Conservation (phyloP, 1,140 invertebrate genomes). For the Scaptomyza pallida region DNA sequence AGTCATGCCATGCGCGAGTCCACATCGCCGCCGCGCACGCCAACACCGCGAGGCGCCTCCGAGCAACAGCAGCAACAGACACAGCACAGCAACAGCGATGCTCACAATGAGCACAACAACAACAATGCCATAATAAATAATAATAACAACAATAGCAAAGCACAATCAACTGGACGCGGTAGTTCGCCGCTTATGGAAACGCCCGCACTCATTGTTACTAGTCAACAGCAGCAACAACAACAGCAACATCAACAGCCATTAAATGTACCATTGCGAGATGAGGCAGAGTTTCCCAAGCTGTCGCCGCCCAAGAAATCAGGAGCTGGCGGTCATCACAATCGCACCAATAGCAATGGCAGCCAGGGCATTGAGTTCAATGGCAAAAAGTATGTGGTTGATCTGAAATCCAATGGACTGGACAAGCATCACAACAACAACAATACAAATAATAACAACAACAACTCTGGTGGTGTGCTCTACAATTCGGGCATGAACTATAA, state of each 20-base stretch:
- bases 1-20: slow-evolving; percentile 95
- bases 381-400: slow-evolving; percentile 68
- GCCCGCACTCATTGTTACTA: slow-evolving; percentile 81
- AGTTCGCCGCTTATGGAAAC: slow-evolving; percentile 84
- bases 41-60: slow-evolving; percentile 84
- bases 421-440: slow-evolving; percentile 55
- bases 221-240: slow-evolving; percentile 75
- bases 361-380: slow-evolving; percentile 61
- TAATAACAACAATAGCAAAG: slow-evolving; percentile 66
- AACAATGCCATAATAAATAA: slow-evolving; percentile 62
- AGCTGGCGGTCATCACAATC: slow-evolving; percentile 60
- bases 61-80: slow-evolving; percentile 59
- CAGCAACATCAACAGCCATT: slow-evolving; percentile 65
- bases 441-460: slow-evolving; percentile 50
- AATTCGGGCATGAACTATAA: slow-evolving; percentile 82
- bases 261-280: slow-evolving; percentile 76
- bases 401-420: slow-evolving; percentile 65
- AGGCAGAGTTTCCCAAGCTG: slow-evolving; percentile 81
- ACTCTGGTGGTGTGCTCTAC: slow-evolving; percentile 55
- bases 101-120: slow-evolving; percentile 60
- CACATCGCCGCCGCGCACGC: slow-evolving; percentile 91
- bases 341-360: slow-evolving; percentile 69
- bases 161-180: slow-evolving; percentile 74
- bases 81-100: slow-evolving; percentile 74
- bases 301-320: slow-evolving; percentile 81